These are phyloP conservation scores for Bufo gargarizans DNA, from an alignment of 2,113 vertebrate species.

Conservation along the genomic window DNA sequence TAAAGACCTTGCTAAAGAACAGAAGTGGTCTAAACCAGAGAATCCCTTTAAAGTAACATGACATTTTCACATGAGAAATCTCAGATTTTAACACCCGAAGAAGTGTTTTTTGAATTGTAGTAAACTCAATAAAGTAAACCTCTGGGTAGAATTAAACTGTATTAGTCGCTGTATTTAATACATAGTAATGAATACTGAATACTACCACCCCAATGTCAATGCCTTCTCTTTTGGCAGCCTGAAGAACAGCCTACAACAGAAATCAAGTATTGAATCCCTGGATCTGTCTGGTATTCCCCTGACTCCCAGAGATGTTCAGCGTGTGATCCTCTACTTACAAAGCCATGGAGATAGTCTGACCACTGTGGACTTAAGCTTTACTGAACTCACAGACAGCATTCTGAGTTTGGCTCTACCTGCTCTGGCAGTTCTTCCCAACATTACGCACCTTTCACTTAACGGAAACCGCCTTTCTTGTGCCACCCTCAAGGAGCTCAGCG, in stretches of 20 bases:
- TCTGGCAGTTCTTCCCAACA: conserved; percentile 76
- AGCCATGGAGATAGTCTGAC: conserved; percentile 73
- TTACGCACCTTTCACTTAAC: conserved; percentile 84
- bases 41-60: too few relatives aligned
- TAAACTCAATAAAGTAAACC: too few relatives aligned
- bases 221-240: conserved; percentile 68
- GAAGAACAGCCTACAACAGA: conserved; percentile 83
- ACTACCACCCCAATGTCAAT: background rate
- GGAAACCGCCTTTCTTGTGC: conserved; percentile 83
- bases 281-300: conserved; percentile 83
- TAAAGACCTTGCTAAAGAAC: too few relatives aligned
- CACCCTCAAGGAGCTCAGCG: conserved; percentile 81
- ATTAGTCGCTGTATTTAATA: too few relatives aligned
- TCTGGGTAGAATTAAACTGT: too few relatives aligned
- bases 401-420: conserved; percentile 78
- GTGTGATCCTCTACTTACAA: conserved; percentile 80
- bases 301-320: conserved; percentile 76
- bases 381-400: conserved; percentile 80
- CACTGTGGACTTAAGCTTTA: conserved; percentile 89
- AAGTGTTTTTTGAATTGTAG: too few relatives aligned
- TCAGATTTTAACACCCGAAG: too few relatives aligned
- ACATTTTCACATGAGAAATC: too few relatives aligned
- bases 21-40: too few relatives aligned
- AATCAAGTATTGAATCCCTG: conserved; percentile 75
- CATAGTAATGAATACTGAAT: too few relatives aligned